phyloP scores from a whole-genome alignment of 2,797 vertebrate species.

The Gobionotothen gibberifrons region DNA sequence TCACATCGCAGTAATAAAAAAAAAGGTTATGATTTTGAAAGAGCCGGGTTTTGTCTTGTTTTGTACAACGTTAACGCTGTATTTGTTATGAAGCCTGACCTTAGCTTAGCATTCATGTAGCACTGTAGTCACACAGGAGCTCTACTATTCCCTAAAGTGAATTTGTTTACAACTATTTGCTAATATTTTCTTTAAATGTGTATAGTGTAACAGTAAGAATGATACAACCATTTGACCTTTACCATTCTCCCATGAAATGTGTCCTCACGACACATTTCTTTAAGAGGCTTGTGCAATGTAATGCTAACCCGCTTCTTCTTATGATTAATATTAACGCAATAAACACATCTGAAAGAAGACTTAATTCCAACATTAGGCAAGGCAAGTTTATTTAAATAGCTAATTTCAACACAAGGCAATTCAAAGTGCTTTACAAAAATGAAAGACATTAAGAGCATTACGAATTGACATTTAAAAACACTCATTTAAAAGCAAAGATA shows the following conservation, averaged over 20 bases:
- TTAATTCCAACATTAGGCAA: not conserved
- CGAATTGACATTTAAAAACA: no score
- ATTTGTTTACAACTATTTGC: not conserved
- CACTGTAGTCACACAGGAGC: not conserved
- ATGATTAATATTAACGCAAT: not conserved
- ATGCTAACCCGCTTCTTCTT: no score
- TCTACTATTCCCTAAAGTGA: not conserved
- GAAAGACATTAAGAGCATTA: no score
- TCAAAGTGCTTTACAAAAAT: no score
- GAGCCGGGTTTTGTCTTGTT: accelerated
- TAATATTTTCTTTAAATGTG: not conserved
- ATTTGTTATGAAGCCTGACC: constrained; percentile 70
- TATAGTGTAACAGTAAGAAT: not conserved
- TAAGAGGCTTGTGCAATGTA: not conserved
- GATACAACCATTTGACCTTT: not conserved
- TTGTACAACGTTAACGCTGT: no score
- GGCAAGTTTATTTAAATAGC: no score
- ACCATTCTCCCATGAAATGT: not conserved
- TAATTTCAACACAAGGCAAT: no score
- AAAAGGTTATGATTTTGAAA: accelerated
- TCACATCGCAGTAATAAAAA: accelerated
- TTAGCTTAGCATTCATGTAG: constrained; percentile 65
- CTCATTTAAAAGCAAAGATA: no score
- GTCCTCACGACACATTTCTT: not conserved
- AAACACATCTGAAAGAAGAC: not conserved